Percentiles rank a stretch among this genome's conserved stretches.
Evolutionary conservation across 2,888 invertebrate genomes (phyloP).

Genomic region (Periphyllus acericola): DNA sequence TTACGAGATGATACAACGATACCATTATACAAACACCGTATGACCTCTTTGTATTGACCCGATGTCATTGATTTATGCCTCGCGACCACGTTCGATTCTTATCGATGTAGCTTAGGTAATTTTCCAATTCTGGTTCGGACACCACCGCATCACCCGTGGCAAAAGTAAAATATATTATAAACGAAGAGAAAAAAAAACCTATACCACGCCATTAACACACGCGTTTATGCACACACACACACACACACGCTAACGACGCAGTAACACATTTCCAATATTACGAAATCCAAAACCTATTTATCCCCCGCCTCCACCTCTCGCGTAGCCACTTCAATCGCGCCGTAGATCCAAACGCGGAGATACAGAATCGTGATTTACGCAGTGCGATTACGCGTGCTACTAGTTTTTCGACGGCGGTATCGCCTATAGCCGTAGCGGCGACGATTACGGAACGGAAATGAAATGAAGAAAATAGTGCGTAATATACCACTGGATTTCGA

Average conservation of each 20-base stretch:
- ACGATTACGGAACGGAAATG: too few species aligned
- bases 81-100: slow-evolving; percentile 31
- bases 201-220: neutral
- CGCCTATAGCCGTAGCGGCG: too few species aligned
- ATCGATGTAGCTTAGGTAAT: slow-evolving; percentile 37
- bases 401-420: slow-evolving; percentile 34
- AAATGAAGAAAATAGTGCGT: too few species aligned
- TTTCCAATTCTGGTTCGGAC: slow-evolving; percentile 39
- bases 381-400: slow-evolving; percentile 22
- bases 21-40: slow-evolving; percentile 10
- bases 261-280: slow-evolving; percentile 22
- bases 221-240: neutral
- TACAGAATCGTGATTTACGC: slow-evolving; percentile 30
- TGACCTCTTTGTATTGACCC: slow-evolving; percentile 49
- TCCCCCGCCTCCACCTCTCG: neutral
- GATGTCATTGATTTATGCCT: slow-evolving; percentile 49
- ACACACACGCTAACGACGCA: too few species aligned
- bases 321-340: neutral
- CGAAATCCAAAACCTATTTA: slow-evolving; percentile 17
- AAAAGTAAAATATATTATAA: neutral
- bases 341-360: neutral
- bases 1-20: slow-evolving; percentile 24
- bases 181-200: neutral
- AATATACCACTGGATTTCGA: too few species aligned
- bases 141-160: neutral